These are phyloP conservation scores for Nyctereutes procyonoides DNA, from an alignment of 2,113 vertebrate species.

Conservation along the genomic window DNA sequence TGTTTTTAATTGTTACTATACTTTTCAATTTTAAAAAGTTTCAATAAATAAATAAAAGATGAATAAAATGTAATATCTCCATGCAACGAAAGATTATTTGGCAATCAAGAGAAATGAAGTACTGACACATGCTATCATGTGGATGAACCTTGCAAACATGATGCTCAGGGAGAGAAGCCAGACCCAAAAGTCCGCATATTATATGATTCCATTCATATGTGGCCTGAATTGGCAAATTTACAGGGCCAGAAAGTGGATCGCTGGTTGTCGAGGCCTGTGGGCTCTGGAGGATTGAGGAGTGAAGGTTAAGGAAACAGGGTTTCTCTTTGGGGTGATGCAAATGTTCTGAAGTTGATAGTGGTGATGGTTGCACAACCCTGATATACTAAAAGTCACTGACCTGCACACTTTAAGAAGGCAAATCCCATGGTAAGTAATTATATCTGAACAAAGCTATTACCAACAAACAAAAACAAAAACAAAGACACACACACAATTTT, in stretches of 20 bases:
- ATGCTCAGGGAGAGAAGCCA: not conserved
- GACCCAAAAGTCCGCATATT: rapidly evolving
- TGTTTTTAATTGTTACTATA: not conserved
- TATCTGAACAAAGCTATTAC: not conserved
- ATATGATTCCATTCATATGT: rapidly evolving
- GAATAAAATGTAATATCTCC: not conserved
- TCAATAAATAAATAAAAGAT: not conserved
- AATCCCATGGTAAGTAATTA: not conserved
- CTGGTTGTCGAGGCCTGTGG: rapidly evolving
- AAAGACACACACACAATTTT: not conserved
- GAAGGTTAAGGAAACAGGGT: not conserved
- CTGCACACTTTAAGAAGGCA: not conserved
- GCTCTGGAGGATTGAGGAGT: too few relatives aligned
- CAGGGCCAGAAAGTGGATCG: rapidly evolving
- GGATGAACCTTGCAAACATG: not conserved
- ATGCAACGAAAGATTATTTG: not conserved
- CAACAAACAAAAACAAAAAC: not conserved
- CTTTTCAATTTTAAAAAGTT: not conserved
- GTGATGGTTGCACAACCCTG: not conserved
- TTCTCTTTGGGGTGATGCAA: rapidly evolving
- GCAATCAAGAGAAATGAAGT: not conserved
- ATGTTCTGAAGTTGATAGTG: not conserved
- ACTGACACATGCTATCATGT: rapidly evolving
- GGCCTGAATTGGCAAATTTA: not conserved
- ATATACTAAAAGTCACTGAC: not conserved